phyloP scores from a whole-genome alignment of 2,888 invertebrate species.

The Drosophila anomalipes region DNA sequence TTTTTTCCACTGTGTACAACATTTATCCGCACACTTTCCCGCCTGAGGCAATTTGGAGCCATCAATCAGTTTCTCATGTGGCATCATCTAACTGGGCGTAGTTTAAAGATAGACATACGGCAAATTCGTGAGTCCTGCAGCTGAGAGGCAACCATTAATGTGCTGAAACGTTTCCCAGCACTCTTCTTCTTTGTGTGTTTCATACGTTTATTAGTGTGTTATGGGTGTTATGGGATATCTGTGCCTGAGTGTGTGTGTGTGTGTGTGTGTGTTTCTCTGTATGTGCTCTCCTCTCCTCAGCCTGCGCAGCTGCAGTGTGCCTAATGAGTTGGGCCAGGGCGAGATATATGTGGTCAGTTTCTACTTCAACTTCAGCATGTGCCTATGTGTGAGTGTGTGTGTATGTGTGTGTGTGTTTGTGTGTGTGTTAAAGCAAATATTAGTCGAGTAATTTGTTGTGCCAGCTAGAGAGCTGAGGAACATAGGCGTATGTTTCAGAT shows the following conservation, averaged over 20 bases:
- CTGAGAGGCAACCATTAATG: conserved; percentile 46
- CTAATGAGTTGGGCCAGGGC: conserved; percentile 42
- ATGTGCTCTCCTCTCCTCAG: neutral
- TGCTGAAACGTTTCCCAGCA: neutral
- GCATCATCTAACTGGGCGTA: conserved; percentile 11
- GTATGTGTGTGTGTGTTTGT: neutral
- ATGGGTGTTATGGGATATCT: conserved; percentile 4
- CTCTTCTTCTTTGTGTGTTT: neutral
- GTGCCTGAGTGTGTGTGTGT: neutral
- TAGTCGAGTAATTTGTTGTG: conserved; percentile 64
- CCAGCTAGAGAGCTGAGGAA: conserved; percentile 14
- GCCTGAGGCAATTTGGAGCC: neutral
- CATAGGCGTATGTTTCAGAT: conserved; percentile 4
- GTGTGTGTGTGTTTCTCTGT: neutral
- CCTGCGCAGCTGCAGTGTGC: conserved; percentile 15
- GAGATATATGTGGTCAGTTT: conserved; percentile 51
- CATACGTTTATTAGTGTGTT: conserved; percentile 13
- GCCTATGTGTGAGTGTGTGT: neutral
- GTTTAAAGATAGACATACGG: conserved; percentile 6
- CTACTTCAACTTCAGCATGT: conserved; percentile 18
- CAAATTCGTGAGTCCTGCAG: conserved; percentile 24
- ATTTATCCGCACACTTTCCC: neutral
- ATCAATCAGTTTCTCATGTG: conserved; percentile 56
- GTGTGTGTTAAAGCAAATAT: conserved; percentile 60
- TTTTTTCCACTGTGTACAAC: neutral